phyloP scores from a whole-genome alignment of 2,888 invertebrate species.

The Globia sparganii region DNA sequence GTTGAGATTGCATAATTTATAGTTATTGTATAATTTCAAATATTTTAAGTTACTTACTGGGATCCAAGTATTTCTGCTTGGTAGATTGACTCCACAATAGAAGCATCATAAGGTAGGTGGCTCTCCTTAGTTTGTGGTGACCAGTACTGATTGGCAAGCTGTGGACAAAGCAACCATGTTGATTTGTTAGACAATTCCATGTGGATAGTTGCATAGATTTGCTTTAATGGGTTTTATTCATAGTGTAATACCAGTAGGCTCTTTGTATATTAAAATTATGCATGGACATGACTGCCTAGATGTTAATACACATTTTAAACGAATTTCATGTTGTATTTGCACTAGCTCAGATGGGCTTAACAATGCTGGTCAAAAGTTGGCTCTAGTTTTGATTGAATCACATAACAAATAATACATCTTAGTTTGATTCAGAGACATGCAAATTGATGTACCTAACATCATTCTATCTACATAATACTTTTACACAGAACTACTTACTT shows the following conservation, averaged over 20 bases:
- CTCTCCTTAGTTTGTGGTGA: constrained; percentile 94
- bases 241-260: constrained; percentile 84
- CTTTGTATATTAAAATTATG: constrained; percentile 56
- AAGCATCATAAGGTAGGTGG: constrained; percentile 93
- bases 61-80: constrained; percentile 95
- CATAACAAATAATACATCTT: not conserved
- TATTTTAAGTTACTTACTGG: constrained; percentile 90
- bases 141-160: constrained; percentile 98
- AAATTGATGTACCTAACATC: not conserved
- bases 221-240: constrained; percentile 48
- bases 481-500: not conserved
- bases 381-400: constrained; percentile 6
- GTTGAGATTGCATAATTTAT: constrained; percentile 54
- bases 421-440: not conserved
- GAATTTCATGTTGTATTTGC: not conserved
- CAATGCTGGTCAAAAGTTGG: not conserved
- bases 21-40: constrained; percentile 43
- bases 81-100: constrained; percentile 97
- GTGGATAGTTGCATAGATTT: constrained; percentile 87
- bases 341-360: not conserved
- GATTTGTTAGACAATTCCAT: constrained; percentile 83
- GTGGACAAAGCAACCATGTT: constrained; percentile 82
- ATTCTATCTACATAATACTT: not conserved
- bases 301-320: constrained; percentile 36
- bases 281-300: constrained; percentile 65